Percentiles rank a stretch among this genome's conserved stretches.
Conservation (phyloP, 2,888 invertebrate genomes). For the Candidula unifasciata region DNA sequence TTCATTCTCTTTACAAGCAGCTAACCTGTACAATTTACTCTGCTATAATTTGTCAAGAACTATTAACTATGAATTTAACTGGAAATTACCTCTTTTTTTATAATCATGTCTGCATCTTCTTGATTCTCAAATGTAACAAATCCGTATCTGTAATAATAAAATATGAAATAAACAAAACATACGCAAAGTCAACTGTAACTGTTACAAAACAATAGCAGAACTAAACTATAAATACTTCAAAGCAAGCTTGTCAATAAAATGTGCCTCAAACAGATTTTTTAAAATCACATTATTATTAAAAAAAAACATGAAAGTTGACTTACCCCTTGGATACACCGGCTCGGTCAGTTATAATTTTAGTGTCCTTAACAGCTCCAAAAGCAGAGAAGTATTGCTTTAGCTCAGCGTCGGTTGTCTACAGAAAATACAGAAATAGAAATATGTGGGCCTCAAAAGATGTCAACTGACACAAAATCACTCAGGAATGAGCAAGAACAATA, state of each 20-base stretch:
- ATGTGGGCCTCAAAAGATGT: not conserved
- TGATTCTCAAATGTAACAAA: constrained; percentile 91
- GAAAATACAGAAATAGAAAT: constrained; percentile 35
- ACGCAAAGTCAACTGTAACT: not conserved
- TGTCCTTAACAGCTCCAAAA: constrained; percentile 86
- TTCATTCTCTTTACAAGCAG: not conserved
- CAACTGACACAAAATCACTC: too few relatives aligned
- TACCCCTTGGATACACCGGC: constrained; percentile 94
- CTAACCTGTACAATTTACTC: not conserved
- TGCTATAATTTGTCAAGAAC: too few relatives aligned
- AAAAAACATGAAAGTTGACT: constrained; percentile 42
- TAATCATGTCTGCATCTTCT: constrained; percentile 84
- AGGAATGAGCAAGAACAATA: too few relatives aligned
- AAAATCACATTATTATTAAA: not conserved
- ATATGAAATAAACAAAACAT: not conserved
- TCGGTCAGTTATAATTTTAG: constrained; percentile 95
- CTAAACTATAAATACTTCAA: not conserved
- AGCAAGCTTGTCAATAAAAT: not conserved
- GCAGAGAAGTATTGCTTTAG: constrained; percentile 93
- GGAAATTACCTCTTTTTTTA: constrained; percentile 80
- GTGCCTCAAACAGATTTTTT: not conserved
- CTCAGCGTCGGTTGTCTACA: constrained; percentile 91
- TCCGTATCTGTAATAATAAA: constrained; percentile 82
- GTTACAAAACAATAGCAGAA: not conserved
- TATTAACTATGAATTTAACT: too few relatives aligned